Conservation (phyloP, 2,888 invertebrate genomes). For the Thelaira solivaga region DNA sequence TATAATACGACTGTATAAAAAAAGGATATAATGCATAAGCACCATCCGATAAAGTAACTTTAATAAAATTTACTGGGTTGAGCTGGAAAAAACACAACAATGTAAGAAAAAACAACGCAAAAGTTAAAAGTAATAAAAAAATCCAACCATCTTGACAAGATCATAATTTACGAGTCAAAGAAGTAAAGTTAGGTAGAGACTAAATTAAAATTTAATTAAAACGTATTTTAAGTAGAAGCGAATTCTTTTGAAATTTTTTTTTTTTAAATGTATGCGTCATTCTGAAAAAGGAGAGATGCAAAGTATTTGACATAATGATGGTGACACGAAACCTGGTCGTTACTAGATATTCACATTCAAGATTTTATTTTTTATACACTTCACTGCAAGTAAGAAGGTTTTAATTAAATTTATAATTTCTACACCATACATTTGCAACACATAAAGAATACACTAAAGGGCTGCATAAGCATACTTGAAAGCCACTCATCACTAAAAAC, state of each 20-base stretch:
- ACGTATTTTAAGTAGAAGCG: slow-evolving; percentile 68
- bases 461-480: too few relatives aligned
- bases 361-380: slow-evolving; percentile 4
- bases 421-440: too few relatives aligned
- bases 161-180: slow-evolving; percentile 38
- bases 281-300: slow-evolving; percentile 49
- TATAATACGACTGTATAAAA: neutral
- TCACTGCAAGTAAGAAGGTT: too few relatives aligned
- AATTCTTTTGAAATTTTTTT: slow-evolving; percentile 66
- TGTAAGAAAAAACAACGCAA: neutral
- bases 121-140: neutral
- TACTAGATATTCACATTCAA: neutral
- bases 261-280: slow-evolving; percentile 52
- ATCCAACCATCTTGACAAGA: slow-evolving; percentile 40
- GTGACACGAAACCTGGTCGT: neutral
- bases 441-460: too few relatives aligned
- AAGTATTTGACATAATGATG: neutral
- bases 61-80: neutral
- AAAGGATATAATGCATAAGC: slow-evolving; percentile 15
- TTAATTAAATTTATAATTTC: too few relatives aligned
- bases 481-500: too few relatives aligned
- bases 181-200: slow-evolving; percentile 38
- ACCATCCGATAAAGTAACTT: slow-evolving; percentile 36
- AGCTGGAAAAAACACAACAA: neutral
- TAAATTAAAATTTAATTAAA: slow-evolving; percentile 71